A percentile compares a stretch with the other conserved stretches of the same genome.
These are phyloP conservation scores for Drosophila ironensis DNA, from an alignment of 1,140 invertebrate genomes.

Conservation along the genomic window DNA sequence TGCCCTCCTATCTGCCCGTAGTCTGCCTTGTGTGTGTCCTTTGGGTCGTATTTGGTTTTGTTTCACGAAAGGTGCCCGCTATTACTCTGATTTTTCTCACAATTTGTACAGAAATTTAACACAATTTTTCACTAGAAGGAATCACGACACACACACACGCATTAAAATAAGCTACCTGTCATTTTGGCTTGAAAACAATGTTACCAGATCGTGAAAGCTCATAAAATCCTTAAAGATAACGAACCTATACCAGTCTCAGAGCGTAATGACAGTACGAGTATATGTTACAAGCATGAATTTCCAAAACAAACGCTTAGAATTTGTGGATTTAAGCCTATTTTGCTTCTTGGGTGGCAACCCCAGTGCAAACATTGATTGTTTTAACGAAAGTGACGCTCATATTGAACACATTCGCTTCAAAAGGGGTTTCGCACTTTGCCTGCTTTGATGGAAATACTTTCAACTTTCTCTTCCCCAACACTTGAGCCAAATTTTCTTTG, in stretches of 20 bases:
- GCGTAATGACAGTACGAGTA: too few species aligned
- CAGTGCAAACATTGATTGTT: constrained; percentile 1
- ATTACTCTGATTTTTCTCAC: constrained; percentile 4
- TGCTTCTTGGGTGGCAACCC: neutral
- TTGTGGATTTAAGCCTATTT: too few species aligned
- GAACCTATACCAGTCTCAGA: too few species aligned
- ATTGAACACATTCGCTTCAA: constrained; percentile 34
- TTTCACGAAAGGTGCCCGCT: neutral
- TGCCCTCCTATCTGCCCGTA: neutral
- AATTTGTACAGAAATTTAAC: constrained; percentile 36
- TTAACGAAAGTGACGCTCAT: constrained; percentile 1
- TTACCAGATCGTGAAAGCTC: constrained; percentile 10
- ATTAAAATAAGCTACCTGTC: constrained; percentile 35
- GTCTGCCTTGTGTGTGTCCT: neutral
- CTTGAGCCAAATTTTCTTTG: constrained; percentile 68
- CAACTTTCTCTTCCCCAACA: constrained; percentile 18
- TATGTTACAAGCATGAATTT: too few species aligned
- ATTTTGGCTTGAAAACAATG: constrained; percentile 23
- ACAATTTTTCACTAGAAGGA: constrained; percentile 30
- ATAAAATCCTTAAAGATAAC: too few species aligned
- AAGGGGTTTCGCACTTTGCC: constrained; percentile 11
- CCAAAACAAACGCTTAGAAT: too few species aligned
- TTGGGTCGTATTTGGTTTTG: neutral
- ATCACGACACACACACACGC: constrained; percentile 1
- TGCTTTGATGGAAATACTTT: constrained; percentile 12